Percentiles rank a stretch among this genome's conserved stretches.
Evolutionary conservation across 1,140 invertebrate genomes (phyloP).

Genomic region (Penaeus chinensis): DNA sequence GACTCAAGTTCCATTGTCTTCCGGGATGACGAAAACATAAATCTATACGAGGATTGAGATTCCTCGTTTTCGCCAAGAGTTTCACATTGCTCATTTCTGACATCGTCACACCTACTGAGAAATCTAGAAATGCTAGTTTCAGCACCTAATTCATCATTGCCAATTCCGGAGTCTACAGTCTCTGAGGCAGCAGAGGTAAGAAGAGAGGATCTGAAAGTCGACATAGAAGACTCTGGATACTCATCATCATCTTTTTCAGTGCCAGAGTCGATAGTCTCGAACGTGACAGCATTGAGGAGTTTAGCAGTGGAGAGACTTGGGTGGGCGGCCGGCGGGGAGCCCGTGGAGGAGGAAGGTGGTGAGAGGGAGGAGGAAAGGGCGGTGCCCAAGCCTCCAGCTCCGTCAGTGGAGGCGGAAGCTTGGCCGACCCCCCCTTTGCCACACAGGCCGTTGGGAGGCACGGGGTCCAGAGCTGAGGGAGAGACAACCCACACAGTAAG

Average conservation of each 20-base stretch:
- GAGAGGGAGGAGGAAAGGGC: slow-evolving; percentile 58
- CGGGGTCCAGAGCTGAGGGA: slow-evolving; percentile 60
- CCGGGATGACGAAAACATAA: slow-evolving; percentile 50
- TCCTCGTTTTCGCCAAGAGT: slow-evolving; percentile 38
- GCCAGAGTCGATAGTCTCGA: slow-evolving; percentile 62
- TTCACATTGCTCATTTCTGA: slow-evolving; percentile 51
- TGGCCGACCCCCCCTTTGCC: slow-evolving; percentile 38
- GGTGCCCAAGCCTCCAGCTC: slow-evolving; percentile 37
- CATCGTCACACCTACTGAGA: slow-evolving; percentile 56
- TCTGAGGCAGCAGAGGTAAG: slow-evolving; percentile 61
- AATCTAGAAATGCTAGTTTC: slow-evolving; percentile 61
- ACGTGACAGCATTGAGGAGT: slow-evolving; percentile 62
- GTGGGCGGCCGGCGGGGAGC: slow-evolving; percentile 40
- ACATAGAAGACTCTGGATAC: slow-evolving; percentile 41
- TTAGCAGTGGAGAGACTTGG: slow-evolving; percentile 60
- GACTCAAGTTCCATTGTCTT: slow-evolving; percentile 34
- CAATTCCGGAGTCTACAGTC: slow-evolving; percentile 63
- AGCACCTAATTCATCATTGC: slow-evolving; percentile 61
- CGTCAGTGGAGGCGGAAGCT: slow-evolving; percentile 43
- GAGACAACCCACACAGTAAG: slow-evolving; percentile 60
- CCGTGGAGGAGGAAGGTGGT: slow-evolving; percentile 50
- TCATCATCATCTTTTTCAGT: slow-evolving; percentile 54
- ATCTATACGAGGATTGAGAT: slow-evolving; percentile 46
- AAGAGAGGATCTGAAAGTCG: slow-evolving; percentile 42
- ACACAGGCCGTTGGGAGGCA: slow-evolving; percentile 54